Base-by-base conservation (phyloP, 2,888 invertebrate species). In the Nymphalis c-album region DNA sequence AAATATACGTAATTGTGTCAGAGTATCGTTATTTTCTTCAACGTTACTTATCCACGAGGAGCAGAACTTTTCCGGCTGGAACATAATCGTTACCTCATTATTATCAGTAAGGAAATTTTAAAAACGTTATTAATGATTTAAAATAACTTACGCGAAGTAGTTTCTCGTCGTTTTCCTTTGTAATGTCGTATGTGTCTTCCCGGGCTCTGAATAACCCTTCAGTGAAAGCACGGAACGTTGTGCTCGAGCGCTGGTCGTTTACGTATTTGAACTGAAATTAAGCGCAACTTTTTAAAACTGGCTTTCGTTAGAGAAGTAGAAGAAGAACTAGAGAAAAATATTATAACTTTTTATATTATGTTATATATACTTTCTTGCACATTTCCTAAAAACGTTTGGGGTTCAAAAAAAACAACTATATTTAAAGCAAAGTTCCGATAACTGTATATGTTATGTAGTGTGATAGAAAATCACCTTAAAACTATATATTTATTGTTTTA, bases 61-160 rank as follows among this genome's bases (percentile, higher is more conserved):
- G 76, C 96, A 97, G 74, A 90, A 93, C 74, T 94, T 93, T 77
- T 95, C 94, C 0, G 95, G 93, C 94, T 95, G 80, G 5, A 86
- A 26, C 22, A 53, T 26, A 17, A 26, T 53, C 6, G 31, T 22
- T 51, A 51, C 4, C 13, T 22, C 16, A 31, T 35, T 4, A 57
- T 26, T 53, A 16, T 53, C 7, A 31, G 13, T 1, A 7, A 26
- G 13, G 13, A 26, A 13, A 22, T 51, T 22, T 10, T 7, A n/a
- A n/a, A 47, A n/a, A 51, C 20, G 13, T 16, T 16, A 22, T n/a
- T 50, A 18, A 18, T n/a, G 60, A 51, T n/a, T 7, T 26, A 40
- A 26, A 69, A 7, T 26, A 10, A 50, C 51, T 66, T 78, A 91
- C 91, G 75, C 77, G 78, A 1, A 90, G 72, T 6, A 83, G 68